Percentiles rank a stretch among this genome's conserved stretches.
Evolutionary conservation across 2,888 invertebrate genomes (phyloP).

Genomic region (Metacarcinus magister): DNA sequence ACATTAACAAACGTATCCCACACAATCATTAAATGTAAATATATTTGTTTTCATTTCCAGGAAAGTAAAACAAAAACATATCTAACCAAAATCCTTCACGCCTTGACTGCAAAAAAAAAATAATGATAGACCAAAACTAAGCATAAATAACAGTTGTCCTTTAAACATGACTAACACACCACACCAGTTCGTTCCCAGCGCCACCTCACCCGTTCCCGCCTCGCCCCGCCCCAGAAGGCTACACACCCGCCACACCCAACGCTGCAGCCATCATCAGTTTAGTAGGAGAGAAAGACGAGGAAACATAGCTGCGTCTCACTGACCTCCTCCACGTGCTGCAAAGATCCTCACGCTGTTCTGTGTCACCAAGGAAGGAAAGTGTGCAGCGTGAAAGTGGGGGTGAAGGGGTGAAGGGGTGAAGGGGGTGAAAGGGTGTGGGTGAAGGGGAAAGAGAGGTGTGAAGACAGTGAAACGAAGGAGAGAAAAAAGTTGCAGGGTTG

Average conservation of each 20-base stretch:
- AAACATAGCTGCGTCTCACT: background rate
- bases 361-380: background rate
- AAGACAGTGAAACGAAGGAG: constrained; percentile 26
- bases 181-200: background rate
- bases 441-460: no score
- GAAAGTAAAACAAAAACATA: background rate
- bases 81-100: background rate
- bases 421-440: background rate
- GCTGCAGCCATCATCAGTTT: background rate
- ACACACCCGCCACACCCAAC: background rate
- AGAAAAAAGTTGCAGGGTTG: background rate
- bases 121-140: background rate
- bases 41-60: background rate
- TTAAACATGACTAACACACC: background rate
- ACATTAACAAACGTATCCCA: no score
- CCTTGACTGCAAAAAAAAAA: background rate
- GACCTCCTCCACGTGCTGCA: background rate
- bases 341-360: background rate
- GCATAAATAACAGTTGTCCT: background rate
- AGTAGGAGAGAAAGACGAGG: background rate
- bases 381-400: background rate
- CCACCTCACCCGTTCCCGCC: constrained; percentile 5
- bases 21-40: background rate
- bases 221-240: background rate
- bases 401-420: no score